phyloP scores from a whole-genome alignment of 2,888 invertebrate genomes.

The Dexiosoma caninum region DNA sequence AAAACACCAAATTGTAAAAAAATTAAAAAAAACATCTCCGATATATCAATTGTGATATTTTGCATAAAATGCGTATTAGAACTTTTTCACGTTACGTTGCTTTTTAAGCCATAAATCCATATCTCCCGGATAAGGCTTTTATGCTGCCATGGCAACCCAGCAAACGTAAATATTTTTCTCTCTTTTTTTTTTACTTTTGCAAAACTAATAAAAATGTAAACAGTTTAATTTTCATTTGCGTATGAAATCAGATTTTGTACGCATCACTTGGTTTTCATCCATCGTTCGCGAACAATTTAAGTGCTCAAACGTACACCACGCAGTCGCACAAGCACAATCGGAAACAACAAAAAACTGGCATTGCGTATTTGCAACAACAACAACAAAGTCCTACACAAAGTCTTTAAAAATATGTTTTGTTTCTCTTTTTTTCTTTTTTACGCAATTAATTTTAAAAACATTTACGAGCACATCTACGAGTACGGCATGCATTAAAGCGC shows the following conservation, averaged over 20 bases:
- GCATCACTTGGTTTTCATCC: conserved; percentile 2
- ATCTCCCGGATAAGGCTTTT: no score
- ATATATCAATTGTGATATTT: no score
- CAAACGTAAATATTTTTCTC: not conserved
- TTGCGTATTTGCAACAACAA: not conserved
- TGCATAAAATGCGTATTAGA: no score
- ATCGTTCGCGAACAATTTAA: not conserved
- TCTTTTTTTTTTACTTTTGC: not conserved
- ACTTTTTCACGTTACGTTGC: no score
- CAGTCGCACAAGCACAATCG: conserved; percentile 31
- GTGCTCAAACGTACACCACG: conserved; percentile 19
- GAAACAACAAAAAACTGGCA: not conserved
- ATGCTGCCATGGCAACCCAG: conserved; percentile 30
- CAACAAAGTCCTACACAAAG: conserved; percentile 27
- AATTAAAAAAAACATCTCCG: no score
- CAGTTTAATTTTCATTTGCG: not conserved
- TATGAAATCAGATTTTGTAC: not conserved
- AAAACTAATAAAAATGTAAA: conserved; percentile 34
- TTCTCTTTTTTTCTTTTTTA: no score
- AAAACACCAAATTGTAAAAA: no score
- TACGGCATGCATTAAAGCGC: conserved; percentile 10
- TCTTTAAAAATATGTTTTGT: not conserved
- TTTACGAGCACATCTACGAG: conserved; percentile 25
- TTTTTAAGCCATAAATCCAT: no score
- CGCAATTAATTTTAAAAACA: conserved; percentile 3